phyloP scores from a whole-genome alignment of 2,797 vertebrate genomes.

The Pipistrellus pygmaeus region DNA sequence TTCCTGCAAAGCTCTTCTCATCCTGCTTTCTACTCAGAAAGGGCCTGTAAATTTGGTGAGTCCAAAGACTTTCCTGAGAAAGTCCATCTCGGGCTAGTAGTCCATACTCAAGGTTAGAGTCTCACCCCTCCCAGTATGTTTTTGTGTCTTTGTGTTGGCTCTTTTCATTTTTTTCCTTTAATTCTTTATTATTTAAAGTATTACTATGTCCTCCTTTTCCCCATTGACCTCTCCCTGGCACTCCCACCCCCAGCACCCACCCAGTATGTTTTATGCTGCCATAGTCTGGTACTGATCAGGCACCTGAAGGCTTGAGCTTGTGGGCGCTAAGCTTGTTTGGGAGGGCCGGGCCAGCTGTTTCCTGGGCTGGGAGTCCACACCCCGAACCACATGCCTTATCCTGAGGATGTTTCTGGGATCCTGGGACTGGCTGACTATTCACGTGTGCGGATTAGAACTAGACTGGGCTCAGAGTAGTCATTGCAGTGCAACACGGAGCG shows the following conservation, averaged over 20 bases:
- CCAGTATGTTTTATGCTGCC: background rate
- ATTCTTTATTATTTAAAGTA: no score
- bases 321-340: background rate
- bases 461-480: background rate
- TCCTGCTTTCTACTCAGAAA: background rate
- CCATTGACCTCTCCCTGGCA: no score
- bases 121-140: background rate
- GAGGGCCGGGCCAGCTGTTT: background rate
- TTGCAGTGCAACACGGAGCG: background rate
- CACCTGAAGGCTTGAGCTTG: background rate
- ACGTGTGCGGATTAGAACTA: background rate
- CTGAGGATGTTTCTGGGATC: background rate
- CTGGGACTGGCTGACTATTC: background rate
- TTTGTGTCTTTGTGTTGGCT: background rate
- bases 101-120: background rate
- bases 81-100: background rate
- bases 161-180: no score
- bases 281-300: background rate
- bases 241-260: no score
- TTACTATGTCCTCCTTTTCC: no score
- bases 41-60: background rate
- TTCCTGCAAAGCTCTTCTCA: background rate
- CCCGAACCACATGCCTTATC: background rate
- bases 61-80: background rate
- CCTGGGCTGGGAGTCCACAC: background rate